Percentiles rank a stretch among this genome's conserved stretches.
Conservation (phyloP, 2,113 vertebrate species). For the Pipa parva region DNA sequence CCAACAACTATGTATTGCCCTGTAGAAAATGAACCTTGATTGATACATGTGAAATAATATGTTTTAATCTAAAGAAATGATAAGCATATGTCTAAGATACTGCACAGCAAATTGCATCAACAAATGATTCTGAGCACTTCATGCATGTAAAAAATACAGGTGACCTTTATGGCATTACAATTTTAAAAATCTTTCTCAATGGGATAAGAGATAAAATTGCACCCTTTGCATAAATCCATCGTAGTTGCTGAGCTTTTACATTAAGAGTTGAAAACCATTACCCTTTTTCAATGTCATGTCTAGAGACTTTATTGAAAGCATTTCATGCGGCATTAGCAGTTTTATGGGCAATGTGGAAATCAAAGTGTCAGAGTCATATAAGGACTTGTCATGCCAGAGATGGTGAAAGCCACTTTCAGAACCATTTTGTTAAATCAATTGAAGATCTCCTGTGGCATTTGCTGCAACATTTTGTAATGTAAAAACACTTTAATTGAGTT, state of each 20-base stretch:
- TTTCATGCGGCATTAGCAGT: conserved; percentile 29
- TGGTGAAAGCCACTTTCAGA: conserved; percentile 16
- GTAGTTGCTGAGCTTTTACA: conserved; percentile 40
- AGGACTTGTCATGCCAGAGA: conserved; percentile 31
- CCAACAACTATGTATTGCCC: no score
- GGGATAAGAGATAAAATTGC: conserved; percentile 39
- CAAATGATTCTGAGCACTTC: background rate
- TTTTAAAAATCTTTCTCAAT: conserved; percentile 34
- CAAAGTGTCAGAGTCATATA: conserved; percentile 34
- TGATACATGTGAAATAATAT: no score
- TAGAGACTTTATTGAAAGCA: conserved; percentile 36
- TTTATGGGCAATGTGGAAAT: conserved; percentile 23
- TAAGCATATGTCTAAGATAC: background rate
- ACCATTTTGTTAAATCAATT: conserved; percentile 37
- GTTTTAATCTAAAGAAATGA: no score
- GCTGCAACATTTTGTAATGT: conserved; percentile 31
- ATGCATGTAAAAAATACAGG: conserved; percentile 13
- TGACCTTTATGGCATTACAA: conserved; percentile 16
- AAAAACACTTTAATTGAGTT: conserved; percentile 36
- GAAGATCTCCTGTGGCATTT: conserved; percentile 32
- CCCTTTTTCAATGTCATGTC: conserved; percentile 37
- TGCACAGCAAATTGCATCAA: background rate
- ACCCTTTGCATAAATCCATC: conserved; percentile 40
- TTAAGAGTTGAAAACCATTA: conserved; percentile 31
- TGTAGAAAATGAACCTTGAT: no score